Evolutionary conservation across 1,140 invertebrate species (phyloP).

Genomic region (Cryptotermes secundus): DNA sequence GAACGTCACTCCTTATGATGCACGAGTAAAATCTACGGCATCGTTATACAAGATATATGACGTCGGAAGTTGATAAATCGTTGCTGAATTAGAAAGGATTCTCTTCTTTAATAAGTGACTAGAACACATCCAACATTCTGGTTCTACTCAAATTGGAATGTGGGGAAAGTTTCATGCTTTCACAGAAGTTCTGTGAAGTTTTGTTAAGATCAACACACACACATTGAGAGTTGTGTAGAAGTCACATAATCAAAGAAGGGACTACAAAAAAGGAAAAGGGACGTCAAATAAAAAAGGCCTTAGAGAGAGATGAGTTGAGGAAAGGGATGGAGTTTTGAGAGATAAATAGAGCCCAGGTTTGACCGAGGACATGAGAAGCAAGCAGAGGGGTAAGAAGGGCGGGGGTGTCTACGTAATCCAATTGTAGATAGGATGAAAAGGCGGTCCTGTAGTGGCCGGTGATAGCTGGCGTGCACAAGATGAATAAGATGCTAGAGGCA

Average conservation of each 20-base stretch:
- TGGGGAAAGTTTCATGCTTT: neutral
- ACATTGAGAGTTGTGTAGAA: neutral
- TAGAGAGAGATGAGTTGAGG: neutral
- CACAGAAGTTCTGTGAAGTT: neutral
- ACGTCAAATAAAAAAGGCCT: neutral
- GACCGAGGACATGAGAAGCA: neutral
- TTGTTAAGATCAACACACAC: neutral
- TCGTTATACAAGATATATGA: too few species aligned
- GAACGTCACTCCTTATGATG: too few species aligned
- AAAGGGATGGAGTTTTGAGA: neutral
- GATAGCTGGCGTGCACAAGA: neutral
- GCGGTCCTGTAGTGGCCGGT: neutral
- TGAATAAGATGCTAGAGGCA: neutral
- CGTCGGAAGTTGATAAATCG: too few species aligned
- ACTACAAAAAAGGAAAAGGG: neutral
- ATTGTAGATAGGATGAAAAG: neutral
- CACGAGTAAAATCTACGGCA: too few species aligned
- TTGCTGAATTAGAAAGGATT: too few species aligned
- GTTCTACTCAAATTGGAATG: neutral
- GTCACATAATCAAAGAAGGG: neutral
- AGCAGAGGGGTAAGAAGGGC: neutral
- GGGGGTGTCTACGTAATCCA: neutral
- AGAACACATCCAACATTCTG: neutral
- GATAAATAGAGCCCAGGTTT: neutral
- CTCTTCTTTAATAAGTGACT: too few species aligned